These are phyloP conservation scores for Octonoba sinensis DNA, from an alignment of 2,888 invertebrate species.

Conservation along the genomic window DNA sequence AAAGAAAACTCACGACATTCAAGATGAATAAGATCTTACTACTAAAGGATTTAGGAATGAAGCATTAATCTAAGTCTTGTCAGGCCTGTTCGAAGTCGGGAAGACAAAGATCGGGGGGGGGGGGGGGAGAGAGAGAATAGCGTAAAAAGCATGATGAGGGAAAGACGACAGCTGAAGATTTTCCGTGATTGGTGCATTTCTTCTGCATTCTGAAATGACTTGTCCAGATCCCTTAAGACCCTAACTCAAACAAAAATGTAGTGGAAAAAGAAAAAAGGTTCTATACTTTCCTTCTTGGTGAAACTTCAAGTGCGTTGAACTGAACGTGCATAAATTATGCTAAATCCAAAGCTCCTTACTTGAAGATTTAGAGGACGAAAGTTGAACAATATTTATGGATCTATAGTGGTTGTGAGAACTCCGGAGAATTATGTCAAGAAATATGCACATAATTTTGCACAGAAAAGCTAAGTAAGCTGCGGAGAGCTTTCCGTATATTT, in stretches of 20 bases:
- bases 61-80: slow-evolving; percentile 41
- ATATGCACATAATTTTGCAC: slow-evolving; percentile 53
- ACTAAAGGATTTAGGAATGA: slow-evolving; percentile 28
- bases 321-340: slow-evolving; percentile 56
- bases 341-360: slow-evolving; percentile 42
- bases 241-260: slow-evolving; percentile 43
- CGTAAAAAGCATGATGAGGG: slow-evolving; percentile 15
- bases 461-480: neutral
- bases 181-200: slow-evolving; percentile 47
- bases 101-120: slow-evolving; percentile 26
- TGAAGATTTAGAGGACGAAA: slow-evolving; percentile 31
- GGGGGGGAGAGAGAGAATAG: slow-evolving; percentile 5
- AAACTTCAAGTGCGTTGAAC: slow-evolving; percentile 52
- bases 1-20: neutral
- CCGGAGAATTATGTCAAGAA: slow-evolving; percentile 15
- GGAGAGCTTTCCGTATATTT: neutral
- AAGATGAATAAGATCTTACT: slow-evolving; percentile 21
- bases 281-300: slow-evolving; percentile 25
- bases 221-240: slow-evolving; percentile 50
- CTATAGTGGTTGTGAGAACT: slow-evolving; percentile 25
- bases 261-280: slow-evolving; percentile 11
- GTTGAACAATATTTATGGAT: slow-evolving; percentile 51
- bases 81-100: slow-evolving; percentile 19
- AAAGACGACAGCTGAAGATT: slow-evolving; percentile 42
- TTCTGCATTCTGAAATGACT: slow-evolving; percentile 38